Evolutionary conservation across 2,113 vertebrate species (phyloP).

Genomic region (Paradoxurus hermaphroditus): DNA sequence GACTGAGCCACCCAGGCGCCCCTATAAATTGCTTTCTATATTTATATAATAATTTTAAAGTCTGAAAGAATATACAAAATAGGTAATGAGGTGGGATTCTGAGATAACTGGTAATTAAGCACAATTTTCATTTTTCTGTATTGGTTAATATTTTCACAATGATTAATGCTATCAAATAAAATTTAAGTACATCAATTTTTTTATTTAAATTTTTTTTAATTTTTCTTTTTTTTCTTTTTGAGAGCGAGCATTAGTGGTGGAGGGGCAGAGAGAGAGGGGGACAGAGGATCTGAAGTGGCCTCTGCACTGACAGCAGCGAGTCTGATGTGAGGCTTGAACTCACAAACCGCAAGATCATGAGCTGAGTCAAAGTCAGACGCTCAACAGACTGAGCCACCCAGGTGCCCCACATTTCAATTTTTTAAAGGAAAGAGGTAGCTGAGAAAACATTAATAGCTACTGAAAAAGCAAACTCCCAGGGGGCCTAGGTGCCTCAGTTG

Average conservation of each 20-base stretch:
- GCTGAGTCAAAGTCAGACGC: no score
- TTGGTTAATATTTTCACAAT: not conserved
- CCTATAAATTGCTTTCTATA: not conserved
- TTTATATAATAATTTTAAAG: not conserved
- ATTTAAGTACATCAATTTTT: not conserved
- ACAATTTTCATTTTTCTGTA: not conserved
- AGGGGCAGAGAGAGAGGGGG: no score
- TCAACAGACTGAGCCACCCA: no score
- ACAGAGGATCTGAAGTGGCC: no score
- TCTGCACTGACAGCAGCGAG: no score
- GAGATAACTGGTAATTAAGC: not conserved
- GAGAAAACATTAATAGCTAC: not conserved
- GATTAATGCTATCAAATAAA: not conserved
- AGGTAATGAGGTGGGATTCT: not conserved
- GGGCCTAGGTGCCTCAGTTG: no score
- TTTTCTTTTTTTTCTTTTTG: no score
- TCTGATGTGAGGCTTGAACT: no score
- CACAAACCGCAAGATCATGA: no score
- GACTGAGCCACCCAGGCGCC: no score
- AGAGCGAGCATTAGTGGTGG: no score
- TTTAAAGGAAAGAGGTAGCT: not conserved
- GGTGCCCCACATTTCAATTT: no score
- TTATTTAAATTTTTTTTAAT: not conserved
- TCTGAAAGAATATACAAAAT: conserved; percentile 2
- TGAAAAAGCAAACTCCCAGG: not conserved